These are phyloP conservation scores for Crotophaga sulcirostris DNA, from an alignment of 2,113 vertebrate genomes.

Conservation along the genomic window DNA sequence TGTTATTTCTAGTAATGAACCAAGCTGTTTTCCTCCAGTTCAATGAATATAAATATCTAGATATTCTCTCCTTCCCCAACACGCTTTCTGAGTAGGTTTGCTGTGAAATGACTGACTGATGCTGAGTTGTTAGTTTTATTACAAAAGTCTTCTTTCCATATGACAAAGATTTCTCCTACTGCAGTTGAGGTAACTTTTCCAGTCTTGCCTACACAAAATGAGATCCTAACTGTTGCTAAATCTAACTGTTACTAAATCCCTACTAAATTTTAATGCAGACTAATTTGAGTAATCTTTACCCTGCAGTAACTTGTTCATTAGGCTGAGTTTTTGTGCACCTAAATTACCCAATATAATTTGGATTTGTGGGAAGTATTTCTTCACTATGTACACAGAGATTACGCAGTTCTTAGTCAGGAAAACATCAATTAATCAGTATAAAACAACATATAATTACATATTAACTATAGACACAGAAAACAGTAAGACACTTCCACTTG, in stretches of 20 bases:
- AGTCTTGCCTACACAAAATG: neutral
- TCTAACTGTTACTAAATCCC: slow-evolving; percentile 7
- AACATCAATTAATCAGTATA: slow-evolving; percentile 6
- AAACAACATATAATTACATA: neutral
- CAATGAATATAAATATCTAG: slow-evolving; percentile 24
- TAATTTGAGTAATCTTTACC: slow-evolving; percentile 8
- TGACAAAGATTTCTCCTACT: neutral
- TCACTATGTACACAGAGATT: neutral
- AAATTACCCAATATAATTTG: slow-evolving; percentile 11
- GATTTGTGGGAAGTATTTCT: neutral
- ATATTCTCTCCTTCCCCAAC: neutral
- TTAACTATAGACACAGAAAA: neutral
- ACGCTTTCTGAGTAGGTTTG: rapidly evolving
- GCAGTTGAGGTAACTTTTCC: neutral
- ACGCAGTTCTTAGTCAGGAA: neutral
- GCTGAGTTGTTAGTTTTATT: neutral
- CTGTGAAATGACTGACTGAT: neutral
- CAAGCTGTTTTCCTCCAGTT: neutral
- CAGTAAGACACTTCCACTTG: neutral
- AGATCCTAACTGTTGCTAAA: neutral
- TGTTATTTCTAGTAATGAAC: slow-evolving; percentile 41
- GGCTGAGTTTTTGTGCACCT: neutral
- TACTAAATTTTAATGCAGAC: neutral
- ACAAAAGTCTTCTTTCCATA: neutral
- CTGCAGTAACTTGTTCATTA: slow-evolving; percentile 20